Percentiles rank a stretch among this genome's conserved stretches.
phyloP scores from a whole-genome alignment of 2,797 vertebrate genomes.

The Streptopelia turtur region DNA sequence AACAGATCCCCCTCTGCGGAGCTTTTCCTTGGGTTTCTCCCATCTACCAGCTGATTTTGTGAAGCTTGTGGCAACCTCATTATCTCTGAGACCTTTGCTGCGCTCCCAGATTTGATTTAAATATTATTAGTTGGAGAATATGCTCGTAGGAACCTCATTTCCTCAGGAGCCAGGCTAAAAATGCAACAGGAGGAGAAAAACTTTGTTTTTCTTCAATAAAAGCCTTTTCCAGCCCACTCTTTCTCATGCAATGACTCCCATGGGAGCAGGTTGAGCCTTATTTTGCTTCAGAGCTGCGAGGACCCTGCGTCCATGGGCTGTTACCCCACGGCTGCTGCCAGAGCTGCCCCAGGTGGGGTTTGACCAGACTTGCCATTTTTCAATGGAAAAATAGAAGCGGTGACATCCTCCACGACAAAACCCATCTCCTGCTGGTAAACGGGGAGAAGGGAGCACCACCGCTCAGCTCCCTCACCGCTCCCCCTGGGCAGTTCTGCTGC shows the following conservation, averaged over 20 bases:
- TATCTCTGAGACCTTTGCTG: neutral
- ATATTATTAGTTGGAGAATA: neutral
- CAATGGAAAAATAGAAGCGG: neutral
- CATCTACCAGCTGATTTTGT: neutral
- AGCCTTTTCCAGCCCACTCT: neutral
- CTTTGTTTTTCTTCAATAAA: neutral
- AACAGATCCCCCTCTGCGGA: neutral
- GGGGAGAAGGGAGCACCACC: neutral
- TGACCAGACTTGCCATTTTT: neutral
- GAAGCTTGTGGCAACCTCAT: slow-evolving; percentile 7
- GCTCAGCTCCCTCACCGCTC: neutral
- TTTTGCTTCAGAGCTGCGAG: rapidly evolving
- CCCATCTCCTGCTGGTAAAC: neutral
- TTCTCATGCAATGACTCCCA: neutral
- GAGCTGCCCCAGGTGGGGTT: neutral
- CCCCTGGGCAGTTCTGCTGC: neutral
- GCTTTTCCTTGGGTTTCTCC: neutral
- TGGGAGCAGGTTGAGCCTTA: neutral
- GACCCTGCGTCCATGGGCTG: neutral
- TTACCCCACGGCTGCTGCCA: no score
- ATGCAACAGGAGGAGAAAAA: neutral
- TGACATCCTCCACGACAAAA: neutral
- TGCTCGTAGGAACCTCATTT: neutral
- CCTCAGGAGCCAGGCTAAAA: slow-evolving; percentile 23
- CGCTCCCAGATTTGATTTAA: neutral